Base-by-base conservation (phyloP, 53 echinoderm and acorn worm species). In the Paelopatides confundens region DNA sequence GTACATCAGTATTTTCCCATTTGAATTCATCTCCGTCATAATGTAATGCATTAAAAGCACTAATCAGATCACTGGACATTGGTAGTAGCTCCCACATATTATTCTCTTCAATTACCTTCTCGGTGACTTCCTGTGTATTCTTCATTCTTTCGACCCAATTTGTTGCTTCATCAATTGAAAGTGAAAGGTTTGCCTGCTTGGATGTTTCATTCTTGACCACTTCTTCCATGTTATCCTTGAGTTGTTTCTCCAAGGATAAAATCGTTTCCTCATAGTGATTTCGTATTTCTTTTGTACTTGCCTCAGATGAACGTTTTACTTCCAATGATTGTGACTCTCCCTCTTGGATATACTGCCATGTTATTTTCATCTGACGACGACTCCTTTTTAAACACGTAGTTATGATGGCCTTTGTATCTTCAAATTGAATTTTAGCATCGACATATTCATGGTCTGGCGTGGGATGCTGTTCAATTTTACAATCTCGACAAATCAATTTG, bases 401-500 rank as follows among this genome's bases (percentile, higher is more conserved):
- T 1, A 48, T 14, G 14, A 14, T 14, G 0, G 48, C 48, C 9
- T 9, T 14, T 0, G 14, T n/a, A 2, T 54, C 58, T 8, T 67
- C 31, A 26, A 67, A 67, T 67, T 67, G 67, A 67, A 4, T 67
- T 17, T 11, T 67, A 4, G 67, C 82, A 9, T 90, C 90, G 15
- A 66, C 12, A 26, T 54, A 86, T 2, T 49, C 48, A 76, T 90
- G 90, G 0, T 63, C 36, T 37, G 89, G 85, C 21, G 65, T 76
- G 2, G 50, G 10, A 37, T 90, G 90, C 29, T 51, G 49, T 5
- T 78, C 62, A 27, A 90, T 79, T 11, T 86, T 79, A 35, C 90
- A 90, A 40, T 86, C 90, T 31, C 86, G 66, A 52, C 90, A 90
- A 35, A 90, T 86, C 78, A 81, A n/a, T 67, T 31, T 39, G 31